Base-by-base conservation (phyloP, 2,797 vertebrate genomes). In the Acipenser transmontanus region DNA sequence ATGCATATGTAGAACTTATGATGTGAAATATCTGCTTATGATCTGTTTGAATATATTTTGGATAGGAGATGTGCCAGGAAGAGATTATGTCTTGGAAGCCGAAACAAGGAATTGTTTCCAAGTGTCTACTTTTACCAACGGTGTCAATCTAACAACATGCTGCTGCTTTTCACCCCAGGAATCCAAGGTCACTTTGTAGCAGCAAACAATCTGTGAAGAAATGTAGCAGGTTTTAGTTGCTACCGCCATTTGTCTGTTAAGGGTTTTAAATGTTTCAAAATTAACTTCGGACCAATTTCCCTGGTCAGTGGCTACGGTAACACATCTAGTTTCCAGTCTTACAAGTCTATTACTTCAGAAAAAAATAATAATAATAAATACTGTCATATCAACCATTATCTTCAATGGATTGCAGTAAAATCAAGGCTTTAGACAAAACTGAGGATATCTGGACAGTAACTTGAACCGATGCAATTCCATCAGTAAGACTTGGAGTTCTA, bases 1-100 rank as follows among this genome's bases (percentile, higher is more conserved):
- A 65, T 65, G 8, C 10, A 65, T n/a, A 13, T 34, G 12, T 59
- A 51, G 14, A 65, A 11, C 9, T 11, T 47, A 50, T 54, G 12
- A 20, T 54, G 12, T 51, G 14, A 54, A 10, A 54, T n/a, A 13
- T 14, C 68, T 64, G 17, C 50, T 65, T 73, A 74, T 75, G 73
- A 75, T 76, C 74, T 70, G 63, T 72, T 75, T 72, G 72, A 69
- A 68, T 64, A 66, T 71, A 72, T 73, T 73, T 71, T 8, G 56
- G 64, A 60, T 47, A 69, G 69, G 74, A 74, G 52, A 47, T 4
- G 62, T 47, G 66, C 69, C 72, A 71, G 59, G 50, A 17, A 49
- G 13, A 72, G 68, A 61, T 65, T 34, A 54, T 63, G 68, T 68
- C 63, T 71, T 71, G 71, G 75, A 70, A 67, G 77, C 75, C 63